Evolutionary conservation across 2,888 invertebrate genomes (phyloP).

Genomic region (Brachyptera risi): DNA sequence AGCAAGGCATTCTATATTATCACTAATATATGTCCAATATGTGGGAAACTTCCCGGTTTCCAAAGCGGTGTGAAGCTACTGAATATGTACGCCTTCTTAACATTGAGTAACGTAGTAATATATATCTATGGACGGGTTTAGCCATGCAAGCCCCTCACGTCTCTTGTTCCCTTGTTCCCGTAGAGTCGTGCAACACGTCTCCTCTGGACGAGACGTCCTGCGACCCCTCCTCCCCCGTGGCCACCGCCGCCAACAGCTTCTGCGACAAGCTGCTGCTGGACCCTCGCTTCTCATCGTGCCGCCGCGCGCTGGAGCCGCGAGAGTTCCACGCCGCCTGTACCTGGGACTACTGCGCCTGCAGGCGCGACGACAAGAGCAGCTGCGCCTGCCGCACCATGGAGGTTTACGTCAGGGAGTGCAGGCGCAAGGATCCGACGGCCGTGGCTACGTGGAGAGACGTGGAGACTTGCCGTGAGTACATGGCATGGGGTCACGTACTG

Average conservation of each 20-base stretch:
- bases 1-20: too few relatives aligned
- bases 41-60: too few relatives aligned
- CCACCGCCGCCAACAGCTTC: constrained; percentile 49
- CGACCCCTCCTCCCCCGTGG: background rate
- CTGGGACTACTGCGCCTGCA: constrained; percentile 75
- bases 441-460: constrained; percentile 71
- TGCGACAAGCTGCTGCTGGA: constrained; percentile 61
- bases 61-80: too few relatives aligned
- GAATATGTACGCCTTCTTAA: too few relatives aligned
- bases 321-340: constrained; percentile 54
- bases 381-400: constrained; percentile 75
- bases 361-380: constrained; percentile 44
- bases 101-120: too few relatives aligned
- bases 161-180: background rate
- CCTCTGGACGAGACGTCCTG: background rate
- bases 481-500: too few relatives aligned
- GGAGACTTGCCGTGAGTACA: constrained; percentile 76
- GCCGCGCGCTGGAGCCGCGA: constrained; percentile 44
- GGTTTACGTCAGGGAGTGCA: constrained; percentile 74
- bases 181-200: constrained; percentile 7
- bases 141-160: too few relatives aligned
- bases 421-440: constrained; percentile 58
- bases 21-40: too few relatives aligned
- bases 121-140: too few relatives aligned
- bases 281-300: constrained; percentile 61